Percentiles rank a stretch among this genome's conserved stretches.
These are phyloP conservation scores for Ceraclea dissimilis DNA, from an alignment of 2,888 invertebrate species.

Conservation along the genomic window DNA sequence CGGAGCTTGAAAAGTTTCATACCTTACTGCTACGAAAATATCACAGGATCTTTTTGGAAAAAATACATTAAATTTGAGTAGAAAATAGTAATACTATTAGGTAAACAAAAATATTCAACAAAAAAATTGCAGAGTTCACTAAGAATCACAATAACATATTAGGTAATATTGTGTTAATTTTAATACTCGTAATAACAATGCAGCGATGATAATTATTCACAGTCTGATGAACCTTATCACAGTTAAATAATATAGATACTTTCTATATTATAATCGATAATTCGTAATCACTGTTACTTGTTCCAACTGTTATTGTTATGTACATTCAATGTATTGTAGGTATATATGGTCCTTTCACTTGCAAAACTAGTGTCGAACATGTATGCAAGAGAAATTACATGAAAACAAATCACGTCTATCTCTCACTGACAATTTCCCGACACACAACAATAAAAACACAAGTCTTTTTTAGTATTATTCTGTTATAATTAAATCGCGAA, in stretches of 20 bases:
- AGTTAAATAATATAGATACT: constrained; percentile 17
- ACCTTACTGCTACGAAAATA: constrained; percentile 16
- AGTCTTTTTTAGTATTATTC: background rate
- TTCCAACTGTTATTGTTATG: background rate
- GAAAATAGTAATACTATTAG: too few relatives aligned
- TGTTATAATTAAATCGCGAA: too few relatives aligned
- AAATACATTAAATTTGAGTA: too few relatives aligned
- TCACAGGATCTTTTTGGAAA: constrained; percentile 6
- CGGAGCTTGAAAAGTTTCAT: constrained; percentile 4
- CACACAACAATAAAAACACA: background rate
- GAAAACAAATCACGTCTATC: constrained; percentile 8
- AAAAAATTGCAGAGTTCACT: too few relatives aligned
- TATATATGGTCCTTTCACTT: constrained; percentile 17
- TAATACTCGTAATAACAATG: too few relatives aligned
- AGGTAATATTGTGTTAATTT: too few relatives aligned
- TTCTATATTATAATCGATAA: constrained; percentile 6
- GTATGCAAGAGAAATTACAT: constrained; percentile 1
- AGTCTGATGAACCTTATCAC: constrained; percentile 17
- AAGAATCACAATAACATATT: too few relatives aligned
- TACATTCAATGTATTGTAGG: background rate
- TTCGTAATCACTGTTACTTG: background rate
- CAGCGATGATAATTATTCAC: background rate
- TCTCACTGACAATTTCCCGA: background rate
- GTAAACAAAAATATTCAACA: too few relatives aligned
- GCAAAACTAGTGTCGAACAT: background rate